phyloP scores from a whole-genome alignment of 2,888 invertebrate genomes.

The Agriotes lineatus region DNA sequence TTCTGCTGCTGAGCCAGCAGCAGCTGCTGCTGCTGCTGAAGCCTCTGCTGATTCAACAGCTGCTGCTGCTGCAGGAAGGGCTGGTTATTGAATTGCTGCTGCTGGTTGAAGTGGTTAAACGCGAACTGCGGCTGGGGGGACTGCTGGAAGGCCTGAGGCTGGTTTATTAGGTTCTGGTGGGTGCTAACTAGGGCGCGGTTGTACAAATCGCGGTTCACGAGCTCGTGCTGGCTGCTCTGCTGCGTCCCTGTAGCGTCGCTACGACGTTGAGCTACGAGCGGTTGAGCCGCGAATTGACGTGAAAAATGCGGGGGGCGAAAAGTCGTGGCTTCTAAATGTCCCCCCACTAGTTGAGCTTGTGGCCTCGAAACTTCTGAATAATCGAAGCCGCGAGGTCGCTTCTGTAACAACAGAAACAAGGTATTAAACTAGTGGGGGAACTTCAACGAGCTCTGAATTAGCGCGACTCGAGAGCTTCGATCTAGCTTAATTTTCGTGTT shows the following conservation, averaged over 20 bases:
- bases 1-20: conserved; percentile 13
- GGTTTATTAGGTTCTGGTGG: conserved; percentile 27
- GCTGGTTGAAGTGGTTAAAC: conserved; percentile 33
- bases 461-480: no score
- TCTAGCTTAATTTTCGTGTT: neutral
- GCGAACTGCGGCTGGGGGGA: neutral
- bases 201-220: conserved; percentile 52
- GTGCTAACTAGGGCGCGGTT: conserved; percentile 30
- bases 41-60: conserved; percentile 47
- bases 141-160: conserved; percentile 11
- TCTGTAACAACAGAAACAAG: conserved; percentile 64
- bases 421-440: conserved; percentile 52
- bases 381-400: conserved; percentile 60
- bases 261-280: conserved; percentile 47
- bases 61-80: conserved; percentile 52
- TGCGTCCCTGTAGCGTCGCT: conserved; percentile 29
- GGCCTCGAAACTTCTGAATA: conserved; percentile 54
- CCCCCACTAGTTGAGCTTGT: conserved; percentile 58
- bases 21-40: conserved; percentile 41
- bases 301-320: conserved; percentile 61
- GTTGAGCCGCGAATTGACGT: conserved; percentile 47
- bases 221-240: conserved; percentile 46
- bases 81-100: conserved; percentile 51
- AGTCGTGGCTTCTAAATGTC: conserved; percentile 65
- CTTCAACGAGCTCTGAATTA: no score